Percentiles rank a stretch among this genome's conserved stretches.
These are phyloP conservation scores for Anthrax anthrax DNA, from an alignment of 2,888 invertebrate species.

Conservation along the genomic window DNA sequence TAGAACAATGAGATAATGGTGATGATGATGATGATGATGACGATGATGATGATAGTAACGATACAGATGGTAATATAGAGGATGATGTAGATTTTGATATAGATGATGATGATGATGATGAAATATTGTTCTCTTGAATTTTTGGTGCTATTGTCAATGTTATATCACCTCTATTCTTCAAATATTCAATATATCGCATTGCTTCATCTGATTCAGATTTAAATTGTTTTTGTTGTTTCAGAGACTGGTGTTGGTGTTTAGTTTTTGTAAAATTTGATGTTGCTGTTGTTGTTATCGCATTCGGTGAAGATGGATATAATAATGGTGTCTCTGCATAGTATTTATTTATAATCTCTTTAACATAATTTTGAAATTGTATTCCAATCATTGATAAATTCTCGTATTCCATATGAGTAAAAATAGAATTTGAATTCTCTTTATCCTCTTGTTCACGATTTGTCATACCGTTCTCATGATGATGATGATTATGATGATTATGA, in stretches of 20 bases:
- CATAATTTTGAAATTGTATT: constrained; percentile 33
- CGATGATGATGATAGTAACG: neutral
- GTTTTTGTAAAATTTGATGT: constrained; percentile 11
- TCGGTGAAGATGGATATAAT: constrained; percentile 22
- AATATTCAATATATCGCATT: constrained; percentile 32
- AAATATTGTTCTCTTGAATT: neutral
- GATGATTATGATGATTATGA: constrained; percentile 4
- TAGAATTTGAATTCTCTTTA: constrained; percentile 21
- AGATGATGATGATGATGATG: neutral
- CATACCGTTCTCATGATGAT: constrained; percentile 8
- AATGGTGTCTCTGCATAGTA: constrained; percentile 32
- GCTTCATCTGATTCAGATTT: constrained; percentile 22
- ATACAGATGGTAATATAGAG: neutral
- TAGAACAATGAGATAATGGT: neutral
- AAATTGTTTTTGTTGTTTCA: constrained; percentile 9
- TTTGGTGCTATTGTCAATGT: constrained; percentile 30
- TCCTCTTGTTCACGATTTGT: constrained; percentile 4
- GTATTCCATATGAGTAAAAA: constrained; percentile 32
- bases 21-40: constrained; percentile 25
- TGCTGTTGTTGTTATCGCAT: constrained; percentile 10
- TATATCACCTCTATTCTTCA: constrained; percentile 33
- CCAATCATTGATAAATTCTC: constrained; percentile 32
- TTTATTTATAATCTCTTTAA: constrained; percentile 33
- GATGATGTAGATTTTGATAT: neutral
- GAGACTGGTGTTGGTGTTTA: constrained; percentile 10